phyloP scores from a whole-genome alignment of 2,888 invertebrate genomes.

The Gymnoscelis rufifasciata region DNA sequence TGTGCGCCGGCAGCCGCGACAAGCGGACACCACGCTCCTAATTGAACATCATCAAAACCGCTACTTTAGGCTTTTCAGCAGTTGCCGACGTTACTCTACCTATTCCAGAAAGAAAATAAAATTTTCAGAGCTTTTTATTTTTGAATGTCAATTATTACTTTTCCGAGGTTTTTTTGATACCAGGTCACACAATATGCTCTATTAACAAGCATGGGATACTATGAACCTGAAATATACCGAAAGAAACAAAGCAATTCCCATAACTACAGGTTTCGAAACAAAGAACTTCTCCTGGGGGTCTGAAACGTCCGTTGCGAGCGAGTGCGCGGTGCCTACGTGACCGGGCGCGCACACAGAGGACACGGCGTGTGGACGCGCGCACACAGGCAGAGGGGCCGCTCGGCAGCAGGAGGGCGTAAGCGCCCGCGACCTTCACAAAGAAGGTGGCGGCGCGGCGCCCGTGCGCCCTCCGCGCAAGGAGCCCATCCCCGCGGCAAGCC shows the following conservation, averaged over 20 bases:
- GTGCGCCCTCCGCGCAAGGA: slow-evolving; percentile 35
- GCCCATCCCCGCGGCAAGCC: slow-evolving; percentile 26
- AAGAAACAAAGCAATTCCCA: neutral
- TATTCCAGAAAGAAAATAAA: neutral
- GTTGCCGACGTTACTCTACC: neutral
- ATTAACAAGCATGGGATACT: neutral
- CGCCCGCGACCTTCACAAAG: slow-evolving; percentile 73
- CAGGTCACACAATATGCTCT: neutral
- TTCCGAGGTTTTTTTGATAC: neutral
- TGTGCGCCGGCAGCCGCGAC: slow-evolving; percentile 50
- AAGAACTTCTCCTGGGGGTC: slow-evolving; percentile 39
- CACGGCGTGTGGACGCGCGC: slow-evolving; percentile 45
- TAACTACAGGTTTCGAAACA: slow-evolving; percentile 33
- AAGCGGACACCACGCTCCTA: slow-evolving; percentile 39
- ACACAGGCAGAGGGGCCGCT: slow-evolving; percentile 52
- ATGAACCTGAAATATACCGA: neutral
- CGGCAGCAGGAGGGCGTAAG: slow-evolving; percentile 41
- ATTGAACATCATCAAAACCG: neutral
- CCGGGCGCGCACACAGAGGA: slow-evolving; percentile 61
- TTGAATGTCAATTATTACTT: neutral
- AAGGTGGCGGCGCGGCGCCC: slow-evolving; percentile 54
- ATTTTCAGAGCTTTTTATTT: neutral
- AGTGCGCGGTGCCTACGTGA: slow-evolving; percentile 65
- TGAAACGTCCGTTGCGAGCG: slow-evolving; percentile 54
- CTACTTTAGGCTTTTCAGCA: neutral